phyloP scores from a whole-genome alignment of 2,888 invertebrate species.

The Carabus problematicus region DNA sequence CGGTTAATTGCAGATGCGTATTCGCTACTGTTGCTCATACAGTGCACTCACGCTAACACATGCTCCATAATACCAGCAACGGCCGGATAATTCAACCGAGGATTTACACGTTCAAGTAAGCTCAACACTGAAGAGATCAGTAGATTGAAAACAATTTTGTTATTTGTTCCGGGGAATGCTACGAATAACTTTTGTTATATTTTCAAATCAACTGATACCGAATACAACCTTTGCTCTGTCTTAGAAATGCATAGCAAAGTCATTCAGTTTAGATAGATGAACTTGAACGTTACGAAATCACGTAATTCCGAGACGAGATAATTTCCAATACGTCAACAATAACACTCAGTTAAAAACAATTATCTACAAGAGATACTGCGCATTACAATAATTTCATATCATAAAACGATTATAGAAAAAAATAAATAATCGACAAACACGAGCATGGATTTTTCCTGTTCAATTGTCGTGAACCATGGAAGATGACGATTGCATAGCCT shows the following conservation, averaged over 20 bases:
- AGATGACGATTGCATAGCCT: conserved; percentile 32
- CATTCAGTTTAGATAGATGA: not conserved
- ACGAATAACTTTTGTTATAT: not conserved
- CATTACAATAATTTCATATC: conserved; percentile 25
- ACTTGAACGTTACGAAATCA: conserved; percentile 24
- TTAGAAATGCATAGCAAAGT: not conserved
- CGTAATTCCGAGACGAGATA: conserved; percentile 29
- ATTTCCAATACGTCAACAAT: conserved; percentile 39
- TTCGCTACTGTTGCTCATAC: too few relatives aligned
- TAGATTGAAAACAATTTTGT: not conserved
- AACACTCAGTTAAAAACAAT: conserved; percentile 36
- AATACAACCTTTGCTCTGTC: too few relatives aligned
- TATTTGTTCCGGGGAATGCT: not conserved
- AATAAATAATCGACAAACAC: conserved; percentile 18
- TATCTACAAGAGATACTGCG: conserved; percentile 34
- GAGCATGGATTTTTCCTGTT: conserved; percentile 30
- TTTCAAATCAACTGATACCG: too few relatives aligned
- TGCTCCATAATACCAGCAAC: too few relatives aligned
- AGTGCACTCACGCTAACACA: too few relatives aligned
- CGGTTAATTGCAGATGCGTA: too few relatives aligned
- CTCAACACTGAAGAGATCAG: not conserved
- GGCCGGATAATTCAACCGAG: too few relatives aligned
- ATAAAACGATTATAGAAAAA: not conserved
- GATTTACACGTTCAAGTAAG: too few relatives aligned
- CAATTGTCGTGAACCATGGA: conserved; percentile 29